Conservation (phyloP, 2,797 vertebrate genomes). For the Pseudocheirus occidentalis region DNA sequence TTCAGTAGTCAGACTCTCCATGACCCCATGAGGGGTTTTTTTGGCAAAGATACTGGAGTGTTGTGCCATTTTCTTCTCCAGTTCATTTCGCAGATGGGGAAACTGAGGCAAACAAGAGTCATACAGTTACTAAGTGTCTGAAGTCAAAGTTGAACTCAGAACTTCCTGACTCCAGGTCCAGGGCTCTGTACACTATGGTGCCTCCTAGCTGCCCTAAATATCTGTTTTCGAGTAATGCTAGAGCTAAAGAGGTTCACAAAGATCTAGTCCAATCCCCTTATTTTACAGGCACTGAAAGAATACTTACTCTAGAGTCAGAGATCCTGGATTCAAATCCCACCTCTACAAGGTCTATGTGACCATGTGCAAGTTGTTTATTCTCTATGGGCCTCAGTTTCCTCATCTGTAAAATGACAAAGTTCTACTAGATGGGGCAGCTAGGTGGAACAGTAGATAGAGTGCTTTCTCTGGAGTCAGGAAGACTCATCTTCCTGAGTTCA, state of each 20-base stretch:
- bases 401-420: not conserved
- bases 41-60: not conserved
- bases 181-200: not conserved
- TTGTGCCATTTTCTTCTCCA: constrained; percentile 2
- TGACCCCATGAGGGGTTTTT: not conserved
- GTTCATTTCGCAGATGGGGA: not conserved
- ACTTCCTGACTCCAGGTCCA: not conserved
- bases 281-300: not conserved
- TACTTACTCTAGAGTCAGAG: not conserved
- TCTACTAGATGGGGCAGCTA: not conserved
- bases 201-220: not conserved
- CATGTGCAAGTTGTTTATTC: not conserved
- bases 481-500: not conserved
- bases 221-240: not conserved
- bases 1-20: not conserved
- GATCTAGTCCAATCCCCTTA: not conserved
- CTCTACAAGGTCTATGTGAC: not conserved
- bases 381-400: not conserved
- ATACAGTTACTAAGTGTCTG: not conserved
- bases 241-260: not conserved
- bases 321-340: not conserved
- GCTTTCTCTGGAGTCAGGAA: not conserved
- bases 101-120: not conserved
- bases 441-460: not conserved
- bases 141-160: not conserved